These are phyloP conservation scores for Cathartes aura DNA, from an alignment of 2,113 vertebrate genomes.

Conservation along the genomic window DNA sequence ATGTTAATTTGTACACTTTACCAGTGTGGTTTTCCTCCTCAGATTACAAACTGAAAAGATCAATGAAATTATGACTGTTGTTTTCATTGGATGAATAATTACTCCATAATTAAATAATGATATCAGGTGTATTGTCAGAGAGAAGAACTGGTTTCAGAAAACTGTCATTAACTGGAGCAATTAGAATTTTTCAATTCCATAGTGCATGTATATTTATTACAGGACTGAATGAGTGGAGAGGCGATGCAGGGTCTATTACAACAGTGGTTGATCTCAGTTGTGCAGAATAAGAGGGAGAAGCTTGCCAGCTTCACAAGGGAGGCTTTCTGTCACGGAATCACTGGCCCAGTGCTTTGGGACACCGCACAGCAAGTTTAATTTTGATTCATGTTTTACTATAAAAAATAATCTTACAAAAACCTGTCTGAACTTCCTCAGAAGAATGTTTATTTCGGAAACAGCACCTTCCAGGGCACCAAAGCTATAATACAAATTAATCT, in stretches of 20 bases:
- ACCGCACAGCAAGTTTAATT: neutral
- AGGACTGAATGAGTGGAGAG: neutral
- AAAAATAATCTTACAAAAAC: neutral
- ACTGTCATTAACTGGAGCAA: conserved; percentile 11
- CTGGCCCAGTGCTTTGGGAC: neutral
- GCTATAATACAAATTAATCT: neutral
- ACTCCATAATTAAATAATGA: neutral
- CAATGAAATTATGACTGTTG: neutral
- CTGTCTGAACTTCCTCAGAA: neutral
- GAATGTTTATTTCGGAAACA: neutral
- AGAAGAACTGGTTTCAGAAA: neutral
- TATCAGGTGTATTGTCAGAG: neutral
- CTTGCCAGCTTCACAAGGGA: neutral
- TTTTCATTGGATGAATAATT: neutral
- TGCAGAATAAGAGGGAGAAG: neutral
- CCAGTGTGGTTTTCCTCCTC: neutral
- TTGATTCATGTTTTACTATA: neutral
- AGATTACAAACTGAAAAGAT: neutral
- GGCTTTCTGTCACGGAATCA: neutral
- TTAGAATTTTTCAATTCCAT: neutral
- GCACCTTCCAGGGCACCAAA: neutral
- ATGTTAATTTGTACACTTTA: neutral
- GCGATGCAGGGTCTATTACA: neutral
- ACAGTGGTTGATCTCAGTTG: neutral
- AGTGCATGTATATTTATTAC: neutral